Evolutionary conservation across 2,797 vertebrate species (phyloP).

Genomic region (Melanotaenia trifasciata): DNA sequence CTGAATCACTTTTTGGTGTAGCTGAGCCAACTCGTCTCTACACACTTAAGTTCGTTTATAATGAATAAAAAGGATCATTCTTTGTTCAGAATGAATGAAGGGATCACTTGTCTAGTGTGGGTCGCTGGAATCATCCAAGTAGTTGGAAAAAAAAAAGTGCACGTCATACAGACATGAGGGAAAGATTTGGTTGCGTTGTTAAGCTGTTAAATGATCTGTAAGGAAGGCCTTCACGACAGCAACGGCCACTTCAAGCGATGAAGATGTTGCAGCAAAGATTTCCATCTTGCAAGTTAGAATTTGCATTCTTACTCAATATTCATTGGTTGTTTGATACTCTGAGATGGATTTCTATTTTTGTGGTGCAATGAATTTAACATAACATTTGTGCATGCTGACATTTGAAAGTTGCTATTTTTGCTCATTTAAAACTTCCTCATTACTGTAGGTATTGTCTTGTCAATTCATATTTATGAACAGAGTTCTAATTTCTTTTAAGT

Average conservation of each 20-base stretch:
- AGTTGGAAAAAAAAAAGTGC: not conserved
- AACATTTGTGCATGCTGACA: not conserved
- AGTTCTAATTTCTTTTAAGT: constrained; percentile 1
- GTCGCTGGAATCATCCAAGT: constrained; percentile 12
- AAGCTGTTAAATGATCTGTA: constrained; percentile 17
- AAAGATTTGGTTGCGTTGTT: not conserved
- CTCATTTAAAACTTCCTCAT: constrained; percentile 36
- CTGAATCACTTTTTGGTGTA: not conserved
- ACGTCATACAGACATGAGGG: constrained; percentile 9
- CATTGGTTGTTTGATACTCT: constrained; percentile 18
- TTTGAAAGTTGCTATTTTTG: constrained; percentile 34
- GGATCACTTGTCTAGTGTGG: constrained; percentile 8
- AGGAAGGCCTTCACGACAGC: constrained; percentile 9
- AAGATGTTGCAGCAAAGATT: constrained; percentile 4
- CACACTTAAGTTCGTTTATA: constrained; percentile 14
- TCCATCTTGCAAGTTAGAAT: not conserved
- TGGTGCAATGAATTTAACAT: not conserved
- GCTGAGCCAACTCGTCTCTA: not conserved
- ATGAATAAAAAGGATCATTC: constrained; percentile 14
- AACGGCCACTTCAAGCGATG: not conserved
- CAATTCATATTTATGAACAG: constrained; percentile 49
- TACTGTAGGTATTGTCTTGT: constrained; percentile 22
- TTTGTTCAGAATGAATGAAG: not conserved
- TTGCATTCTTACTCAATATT: not conserved
- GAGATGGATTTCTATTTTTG: not conserved